Base-by-base conservation (phyloP, 2,888 invertebrate species). In the Metopia argyrocephala region DNA sequence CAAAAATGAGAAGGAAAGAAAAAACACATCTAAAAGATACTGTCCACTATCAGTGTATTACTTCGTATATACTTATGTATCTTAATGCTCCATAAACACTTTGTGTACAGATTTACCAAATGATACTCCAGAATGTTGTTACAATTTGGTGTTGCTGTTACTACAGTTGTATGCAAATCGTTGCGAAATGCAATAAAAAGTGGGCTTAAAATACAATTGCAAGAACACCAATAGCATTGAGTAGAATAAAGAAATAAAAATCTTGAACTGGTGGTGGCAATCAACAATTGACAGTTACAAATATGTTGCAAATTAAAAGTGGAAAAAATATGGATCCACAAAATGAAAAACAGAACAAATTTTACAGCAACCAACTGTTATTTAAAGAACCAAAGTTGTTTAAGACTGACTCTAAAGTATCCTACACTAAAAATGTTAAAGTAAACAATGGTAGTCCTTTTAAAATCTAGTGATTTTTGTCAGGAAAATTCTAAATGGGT, bases 271-370 rank as follows among this genome's bases (percentile, higher is more conserved):
- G 28, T 80, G 80, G 28, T 80, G 80, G 69, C 80, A 81, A 81
- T 81, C 80, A 81, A 70, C 76, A 82, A 84, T 83, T 80, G 84
- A 83, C 84, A 82, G 83, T 80, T 83, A 82, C 84, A 84, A 84
- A 84, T 84, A 79, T 76, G 80, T 74, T 78, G 80, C 78, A 84
- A 78, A 83, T 80, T 78, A 79, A 84, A 76, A 76, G 79, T 56
- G 48, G 73, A 76, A 66, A 76, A 59, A 78, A 66, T 52, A 73
- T 70, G 48, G 31, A 27, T 4, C 18, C 59, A 50, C 5, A 57
- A 45, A 46, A 56, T 38, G 52, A 56, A 70, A 54, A 12, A 31
- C 9, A 31, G 31, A 1, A 7, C 12, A 7, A 7, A 31, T 12
- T 12, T 31, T 12, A 7, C 7, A 31, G 31, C 61, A 76, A 52